These are phyloP conservation scores for Macrotrachela quadricornifera DNA, from an alignment of 1,140 invertebrate species.

Conservation along the genomic window DNA sequence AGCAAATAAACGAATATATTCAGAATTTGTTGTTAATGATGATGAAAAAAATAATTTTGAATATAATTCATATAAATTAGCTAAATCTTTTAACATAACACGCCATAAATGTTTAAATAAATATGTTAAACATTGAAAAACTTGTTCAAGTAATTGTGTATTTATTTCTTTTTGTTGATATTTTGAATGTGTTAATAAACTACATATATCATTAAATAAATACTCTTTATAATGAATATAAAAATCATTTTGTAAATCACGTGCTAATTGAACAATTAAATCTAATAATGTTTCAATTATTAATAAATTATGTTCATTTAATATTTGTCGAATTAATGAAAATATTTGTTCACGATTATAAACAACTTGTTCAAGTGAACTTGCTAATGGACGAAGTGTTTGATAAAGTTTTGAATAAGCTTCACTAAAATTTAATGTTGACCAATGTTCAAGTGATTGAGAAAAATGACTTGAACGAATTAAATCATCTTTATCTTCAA, in stretches of 20 bases:
- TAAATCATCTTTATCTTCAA: neutral
- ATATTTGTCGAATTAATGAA: slow-evolving; percentile 52
- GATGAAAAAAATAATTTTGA: slow-evolving; percentile 37
- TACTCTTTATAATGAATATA: slow-evolving; percentile 37
- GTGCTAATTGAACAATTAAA: slow-evolving; percentile 54
- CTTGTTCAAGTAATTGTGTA: slow-evolving; percentile 55
- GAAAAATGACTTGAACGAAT: slow-evolving; percentile 43
- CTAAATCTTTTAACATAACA: slow-evolving; percentile 52
- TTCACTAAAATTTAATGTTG: slow-evolving; percentile 55
- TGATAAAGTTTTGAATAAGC: slow-evolving; percentile 39
- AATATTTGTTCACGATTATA: slow-evolving; percentile 41
- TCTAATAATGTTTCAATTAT: slow-evolving; percentile 4
- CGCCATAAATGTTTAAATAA: slow-evolving; percentile 66
- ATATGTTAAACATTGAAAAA: slow-evolving; percentile 58
- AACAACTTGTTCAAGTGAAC: slow-evolving; percentile 46
- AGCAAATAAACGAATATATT: slow-evolving; percentile 71
- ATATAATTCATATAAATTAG: slow-evolving; percentile 38
- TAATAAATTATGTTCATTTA: slow-evolving; percentile 44
- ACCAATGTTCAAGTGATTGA: slow-evolving; percentile 62
- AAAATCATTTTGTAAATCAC: slow-evolving; percentile 64
- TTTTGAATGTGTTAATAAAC: slow-evolving; percentile 45
- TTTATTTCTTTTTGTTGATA: slow-evolving; percentile 41
- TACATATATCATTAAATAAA: slow-evolving; percentile 42
- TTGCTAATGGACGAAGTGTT: slow-evolving; percentile 11
- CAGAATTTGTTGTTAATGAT: slow-evolving; percentile 44